These are phyloP conservation scores for Phlogophora meticulosa DNA, from an alignment of 2,888 invertebrate genomes.

Conservation along the genomic window DNA sequence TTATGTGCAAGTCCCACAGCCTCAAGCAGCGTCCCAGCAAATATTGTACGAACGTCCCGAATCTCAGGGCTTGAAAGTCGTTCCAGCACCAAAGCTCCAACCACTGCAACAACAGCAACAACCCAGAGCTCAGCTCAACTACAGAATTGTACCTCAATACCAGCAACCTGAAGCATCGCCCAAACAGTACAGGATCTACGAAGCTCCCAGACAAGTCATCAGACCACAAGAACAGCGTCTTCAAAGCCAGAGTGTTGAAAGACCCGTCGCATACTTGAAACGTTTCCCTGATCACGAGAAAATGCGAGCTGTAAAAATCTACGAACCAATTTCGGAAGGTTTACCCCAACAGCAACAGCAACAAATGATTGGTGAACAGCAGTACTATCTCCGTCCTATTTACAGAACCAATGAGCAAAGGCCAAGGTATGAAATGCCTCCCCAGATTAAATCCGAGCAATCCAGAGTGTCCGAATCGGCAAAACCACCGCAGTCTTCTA, in stretches of 20 bases:
- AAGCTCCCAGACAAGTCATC: constrained; percentile 78
- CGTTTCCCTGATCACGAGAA: constrained; percentile 85
- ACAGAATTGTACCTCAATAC: constrained; percentile 82
- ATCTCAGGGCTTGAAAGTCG: constrained; percentile 86
- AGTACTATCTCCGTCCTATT: constrained; percentile 83
- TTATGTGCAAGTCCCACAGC: constrained; percentile 72
- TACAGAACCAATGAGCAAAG: constrained; percentile 84
- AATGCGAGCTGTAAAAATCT: constrained; percentile 81
- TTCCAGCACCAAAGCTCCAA: constrained; percentile 86
- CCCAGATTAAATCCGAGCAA: constrained; percentile 75
- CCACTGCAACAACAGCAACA: constrained; percentile 68
- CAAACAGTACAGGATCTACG: constrained; percentile 85
- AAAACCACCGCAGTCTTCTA: constrained; percentile 85
- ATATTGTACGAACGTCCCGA: constrained; percentile 82
- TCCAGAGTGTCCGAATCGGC: constrained; percentile 75
- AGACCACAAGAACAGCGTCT: constrained; percentile 82
- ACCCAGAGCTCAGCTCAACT: constrained; percentile 75
- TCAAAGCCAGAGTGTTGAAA: constrained; percentile 77
- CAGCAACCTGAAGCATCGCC: constrained; percentile 84
- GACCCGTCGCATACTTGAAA: constrained; percentile 85
- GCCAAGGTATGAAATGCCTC: constrained; percentile 77
- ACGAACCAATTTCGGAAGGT: constrained; percentile 79
- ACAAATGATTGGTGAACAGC: constrained; percentile 81
- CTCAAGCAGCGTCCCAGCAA: constrained; percentile 76
- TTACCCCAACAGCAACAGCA: constrained; percentile 76